Evolutionary conservation across 2,797 vertebrate genomes (phyloP), one percentile per base, ranked within the genome.

Genomic region (Aphelocoma californica): DNA sequence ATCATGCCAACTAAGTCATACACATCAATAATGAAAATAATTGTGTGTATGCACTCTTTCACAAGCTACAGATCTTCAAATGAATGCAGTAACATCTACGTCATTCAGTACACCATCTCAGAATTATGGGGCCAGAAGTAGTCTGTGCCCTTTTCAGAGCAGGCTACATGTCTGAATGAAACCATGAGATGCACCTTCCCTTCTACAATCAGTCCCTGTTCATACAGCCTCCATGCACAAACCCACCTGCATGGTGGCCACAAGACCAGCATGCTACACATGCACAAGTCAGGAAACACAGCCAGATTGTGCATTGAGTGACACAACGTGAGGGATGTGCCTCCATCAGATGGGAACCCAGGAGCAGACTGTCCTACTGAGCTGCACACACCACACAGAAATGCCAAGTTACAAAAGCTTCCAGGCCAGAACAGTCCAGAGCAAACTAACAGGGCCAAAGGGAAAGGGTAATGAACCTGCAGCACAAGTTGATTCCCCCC

Each of bases 221-320:
- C 70, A 21, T 10, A 23, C 6, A n/a, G 17, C 8, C 17, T 61
- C 42, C 1, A 1, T 4, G 4, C 29, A 42, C 25, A 71, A 60
- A 26, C 28, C 20, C 61, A 57, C 0, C 12, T 31, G 32, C 9
- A 9, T 1, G 19, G 71, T 0, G 0, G 50, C 11, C 57, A 53
- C 0, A 0, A 58, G 28, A 34, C 47, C 42, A 82, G 44, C 36
- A 17, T 1, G 5, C n/a, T 36, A 45, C 19, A 51, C 0, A 9
- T 18, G 16, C 34, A 32, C 15, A 60, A 29, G 25, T 40, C 62
- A 80, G 60, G 10, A 65, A 17, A 58, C n/a, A 24, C 9, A 78
- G 40, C 10, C 67, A 32, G 13, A 44, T 7, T 5, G 16, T 32
- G 48, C 53, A 28, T 9, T 81, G 62, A 1, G 1, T 20, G 32